A percentile compares a stretch with the other conserved stretches of the same genome.
Evolutionary conservation across 2,797 vertebrate genomes (phyloP).

Genomic region (Mormyrops attenuatus): DNA sequence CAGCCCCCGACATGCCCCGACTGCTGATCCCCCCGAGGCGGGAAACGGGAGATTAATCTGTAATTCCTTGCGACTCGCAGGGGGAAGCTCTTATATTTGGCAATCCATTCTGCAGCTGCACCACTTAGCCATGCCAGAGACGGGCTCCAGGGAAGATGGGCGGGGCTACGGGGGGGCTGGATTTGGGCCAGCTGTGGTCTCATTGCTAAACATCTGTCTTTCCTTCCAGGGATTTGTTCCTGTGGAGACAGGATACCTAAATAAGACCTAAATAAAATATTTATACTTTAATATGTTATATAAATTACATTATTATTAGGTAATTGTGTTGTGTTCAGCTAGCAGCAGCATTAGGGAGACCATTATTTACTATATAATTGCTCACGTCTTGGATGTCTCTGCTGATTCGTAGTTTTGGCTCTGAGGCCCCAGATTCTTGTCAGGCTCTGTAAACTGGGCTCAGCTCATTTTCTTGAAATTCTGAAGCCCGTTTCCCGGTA

Average conservation of each 20-base stretch:
- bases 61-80: conserved; percentile 17
- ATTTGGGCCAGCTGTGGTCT: conserved; percentile 50
- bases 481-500: background rate
- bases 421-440: background rate
- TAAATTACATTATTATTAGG: background rate
- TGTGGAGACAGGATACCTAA: conserved; percentile 32
- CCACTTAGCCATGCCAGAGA: background rate
- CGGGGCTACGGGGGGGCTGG: background rate
- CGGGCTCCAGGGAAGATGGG: conserved; percentile 18
- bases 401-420: background rate
- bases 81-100: conserved; percentile 7
- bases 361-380: background rate
- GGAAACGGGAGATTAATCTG: conserved; percentile 25
- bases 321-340: background rate
- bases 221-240: conserved; percentile 43
- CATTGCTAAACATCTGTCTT: conserved; percentile 61
- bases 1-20: background rate
- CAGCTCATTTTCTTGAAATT: background rate
- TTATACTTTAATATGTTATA: background rate
- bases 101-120: conserved; percentile 12
- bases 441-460: background rate
- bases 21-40: background rate
- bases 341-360: background rate
- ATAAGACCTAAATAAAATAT: conserved; percentile 18
- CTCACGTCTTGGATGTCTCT: background rate